Evolutionary conservation across 2,113 vertebrate genomes (phyloP).

Genomic region (Peromyscus californicus): DNA sequence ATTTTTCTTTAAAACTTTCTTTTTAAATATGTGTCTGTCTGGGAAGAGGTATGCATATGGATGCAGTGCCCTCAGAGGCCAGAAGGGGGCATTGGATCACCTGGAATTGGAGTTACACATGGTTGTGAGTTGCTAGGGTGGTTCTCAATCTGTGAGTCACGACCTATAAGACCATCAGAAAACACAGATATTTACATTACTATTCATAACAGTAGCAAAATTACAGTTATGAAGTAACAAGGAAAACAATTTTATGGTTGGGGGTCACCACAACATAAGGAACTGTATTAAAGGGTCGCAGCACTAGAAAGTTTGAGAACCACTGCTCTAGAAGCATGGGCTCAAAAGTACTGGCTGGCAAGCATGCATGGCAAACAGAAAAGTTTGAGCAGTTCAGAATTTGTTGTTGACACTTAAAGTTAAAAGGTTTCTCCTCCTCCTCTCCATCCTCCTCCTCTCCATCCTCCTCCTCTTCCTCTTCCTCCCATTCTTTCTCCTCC

Average conservation of each 20-base stretch:
- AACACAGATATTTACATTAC: neutral
- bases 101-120: neutral
- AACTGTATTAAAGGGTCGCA: neutral
- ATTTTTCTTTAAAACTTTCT: neutral
- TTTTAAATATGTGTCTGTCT: neutral
- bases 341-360: conserved; percentile 27
- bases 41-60: neutral
- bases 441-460: neutral
- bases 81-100: neutral
- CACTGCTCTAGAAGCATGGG: neutral
- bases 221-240: neutral
- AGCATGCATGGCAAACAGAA: neutral
- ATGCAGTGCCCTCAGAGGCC: neutral
- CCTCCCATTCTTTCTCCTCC: too few relatives aligned
- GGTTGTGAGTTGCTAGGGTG: neutral
- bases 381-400: conserved; percentile 32
- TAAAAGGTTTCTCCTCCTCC: neutral
- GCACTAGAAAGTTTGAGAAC: neutral
- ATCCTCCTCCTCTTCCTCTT: too few relatives aligned
- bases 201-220: neutral
- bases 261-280: neutral
- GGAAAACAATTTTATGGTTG: neutral
- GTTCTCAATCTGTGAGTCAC: neutral
- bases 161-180: neutral
- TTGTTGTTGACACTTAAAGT: neutral